Base-by-base conservation (phyloP, 2,113 vertebrate species). In the Neodontobutis hainanensis region DNA sequence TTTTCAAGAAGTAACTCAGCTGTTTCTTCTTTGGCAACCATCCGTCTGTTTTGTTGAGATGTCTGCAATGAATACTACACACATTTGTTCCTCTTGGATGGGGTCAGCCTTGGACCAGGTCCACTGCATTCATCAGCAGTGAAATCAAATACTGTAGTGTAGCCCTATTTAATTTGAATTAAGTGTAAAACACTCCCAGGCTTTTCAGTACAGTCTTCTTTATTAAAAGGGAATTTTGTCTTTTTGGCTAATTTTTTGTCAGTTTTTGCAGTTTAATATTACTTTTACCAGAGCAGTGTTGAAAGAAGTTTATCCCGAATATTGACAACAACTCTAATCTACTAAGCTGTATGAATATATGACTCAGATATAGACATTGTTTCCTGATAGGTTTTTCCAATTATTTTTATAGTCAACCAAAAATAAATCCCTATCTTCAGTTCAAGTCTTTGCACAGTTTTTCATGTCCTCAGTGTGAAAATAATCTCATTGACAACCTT, bases 71-170 rank as follows among this genome's bases (percentile, higher is more conserved):
- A 79, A 70, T 65, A 64, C 75, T 53, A 15, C 50, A 16, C 44
- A 60, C 68, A 32, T 45, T 72, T 80, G 64, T 70, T 72, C 50
- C 16, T 42, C 52, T 55, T 55, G 52, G 52, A 52, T 52, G 47
- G 32, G 69, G 19, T 45, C 61, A 27, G 57, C 50, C 53, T 57
- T 70, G 68, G 52, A 73, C 72, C 27, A 44, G 27, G 66, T 84
- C 82, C 61, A 61, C 27, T 58, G 69, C 72, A 56, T 75, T 77
- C 49, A 80, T 83, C 60, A 47, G 63, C 63, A 55, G 50, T 70
- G 19, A 68, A 71, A 80, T 79, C 11, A 73, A 77, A 76, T 51
- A 49, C 73, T 58, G 62, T 27, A 40, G 5, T 40, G 38, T 49
- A 55, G 77, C 55, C 79, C 48, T 55, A 11, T 68, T 83, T 65